Conservation (phyloP, 2,113 vertebrate species). For the Barnardius zonarius region DNA sequence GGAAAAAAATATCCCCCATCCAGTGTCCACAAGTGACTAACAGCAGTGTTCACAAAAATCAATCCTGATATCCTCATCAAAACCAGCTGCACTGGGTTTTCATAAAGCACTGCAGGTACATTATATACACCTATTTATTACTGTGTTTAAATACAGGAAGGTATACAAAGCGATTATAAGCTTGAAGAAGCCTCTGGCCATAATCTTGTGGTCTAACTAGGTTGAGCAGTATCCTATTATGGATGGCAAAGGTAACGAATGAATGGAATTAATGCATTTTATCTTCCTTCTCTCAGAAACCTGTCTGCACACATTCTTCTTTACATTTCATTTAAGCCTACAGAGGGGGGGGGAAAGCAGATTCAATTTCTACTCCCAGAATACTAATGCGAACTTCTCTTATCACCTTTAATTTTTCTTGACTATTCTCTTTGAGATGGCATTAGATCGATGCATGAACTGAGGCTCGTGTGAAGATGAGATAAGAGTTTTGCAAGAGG, state of each 20-base stretch:
- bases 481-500: background rate
- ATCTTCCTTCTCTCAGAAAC: background rate
- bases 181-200: background rate
- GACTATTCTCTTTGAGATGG: slow-evolving; percentile 10
- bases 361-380: background rate
- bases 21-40: background rate
- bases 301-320: background rate
- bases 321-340: background rate
- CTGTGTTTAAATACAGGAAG: background rate
- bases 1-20: background rate
- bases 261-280: background rate
- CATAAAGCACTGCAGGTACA: background rate
- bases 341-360: rapidly evolving
- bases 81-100: background rate
- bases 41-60: background rate
- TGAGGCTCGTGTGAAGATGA: background rate
- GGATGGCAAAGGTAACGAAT: background rate
- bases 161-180: background rate
- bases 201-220: background rate
- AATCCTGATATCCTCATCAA: background rate
- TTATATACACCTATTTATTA: background rate
- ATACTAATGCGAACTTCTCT: slow-evolving; percentile 6
- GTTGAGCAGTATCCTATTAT: background rate
- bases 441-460: background rate
- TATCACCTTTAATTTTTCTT: slow-evolving; percentile 16